Base-by-base conservation (phyloP, 64 coral and sea anemone genomes). In the Exaiptasia diaphana region DNA sequence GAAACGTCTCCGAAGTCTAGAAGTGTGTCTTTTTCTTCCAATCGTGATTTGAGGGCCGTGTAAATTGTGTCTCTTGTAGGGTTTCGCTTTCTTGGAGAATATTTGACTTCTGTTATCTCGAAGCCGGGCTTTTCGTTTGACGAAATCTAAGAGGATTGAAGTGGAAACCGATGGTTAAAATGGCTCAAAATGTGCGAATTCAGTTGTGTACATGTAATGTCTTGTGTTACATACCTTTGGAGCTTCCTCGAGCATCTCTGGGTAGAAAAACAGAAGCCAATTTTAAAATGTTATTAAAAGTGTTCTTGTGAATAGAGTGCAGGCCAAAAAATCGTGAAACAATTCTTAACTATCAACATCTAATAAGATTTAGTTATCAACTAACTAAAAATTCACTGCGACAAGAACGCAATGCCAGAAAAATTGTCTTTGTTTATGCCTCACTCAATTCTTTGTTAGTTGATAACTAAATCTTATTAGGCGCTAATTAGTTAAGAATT, bases 1-100 rank as follows among this genome's bases (percentile, higher is more conserved):
- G 42, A 39, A 29, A 85, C 53, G 45, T 85, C 68, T 13, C 82
- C 69, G 45, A 74, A 85, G 29, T 85, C 82, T 32, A 85, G 25
- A 28, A 85, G 23, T 26, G 82, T 61, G 18, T 85, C 68, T 14
- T 67, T 85, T 55, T 31, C 74, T 12, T 85, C 38, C 5, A 85
- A 55, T 75, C 82, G 73, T 74, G 55, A 54, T 71, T 74, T 85
- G 32, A 85, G 42, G 3, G 54, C 39, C 4, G 54, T 4, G 36
- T 85, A 85, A 43, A 85, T 85, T 3, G 69, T 74, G 17, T 74
- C 68, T 41, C 15, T 74, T 32, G 60, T 62, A 0, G 82, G 69
- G 4, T 59, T 22, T 20, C 74, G 55, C 50, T 49, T 85, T 34
- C 82, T 6, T 25, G 82, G 82, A 3, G 68, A 74, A 1, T 74